Percentiles rank a stretch among this genome's conserved stretches.
phyloP scores from a whole-genome alignment of 2,113 vertebrate species.

The Hepsetus odoe region DNA sequence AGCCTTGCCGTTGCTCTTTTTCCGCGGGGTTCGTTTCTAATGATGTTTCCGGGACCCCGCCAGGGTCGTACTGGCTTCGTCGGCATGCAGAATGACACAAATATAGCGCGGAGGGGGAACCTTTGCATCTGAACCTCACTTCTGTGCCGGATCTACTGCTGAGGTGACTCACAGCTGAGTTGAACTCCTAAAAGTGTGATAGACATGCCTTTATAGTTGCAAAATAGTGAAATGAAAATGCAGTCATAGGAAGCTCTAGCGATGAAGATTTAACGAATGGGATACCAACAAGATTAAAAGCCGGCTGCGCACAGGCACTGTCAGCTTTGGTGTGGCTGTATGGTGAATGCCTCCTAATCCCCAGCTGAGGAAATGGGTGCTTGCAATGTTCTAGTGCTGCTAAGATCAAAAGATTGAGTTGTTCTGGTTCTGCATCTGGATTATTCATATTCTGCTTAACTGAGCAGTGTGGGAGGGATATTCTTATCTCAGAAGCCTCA shows the following conservation, averaged over 20 bases:
- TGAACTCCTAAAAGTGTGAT: slow-evolving; percentile 19
- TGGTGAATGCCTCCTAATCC: slow-evolving; percentile 43
- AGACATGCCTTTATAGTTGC: slow-evolving; percentile 11
- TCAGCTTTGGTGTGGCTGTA: slow-evolving; percentile 9
- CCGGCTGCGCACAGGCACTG: slow-evolving; percentile 25
- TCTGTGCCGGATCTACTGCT: background rate
- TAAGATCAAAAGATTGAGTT: slow-evolving; percentile 50
- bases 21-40: slow-evolving; percentile 16
- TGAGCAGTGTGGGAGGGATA: slow-evolving; percentile 12
- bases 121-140: background rate
- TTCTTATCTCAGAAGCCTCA: slow-evolving; percentile 22
- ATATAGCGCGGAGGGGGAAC: background rate
- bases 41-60: slow-evolving; percentile 2
- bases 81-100: background rate
- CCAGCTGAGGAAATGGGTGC: slow-evolving; percentile 34
- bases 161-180: slow-evolving; percentile 1
- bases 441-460: slow-evolving; percentile 36
- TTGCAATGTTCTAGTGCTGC: slow-evolving; percentile 25
- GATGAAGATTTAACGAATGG: slow-evolving; percentile 29
- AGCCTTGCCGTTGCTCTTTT: background rate
- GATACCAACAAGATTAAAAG: slow-evolving; percentile 41
- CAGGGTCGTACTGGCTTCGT: background rate
- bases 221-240: slow-evolving; percentile 18
- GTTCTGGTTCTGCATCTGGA: slow-evolving; percentile 28
- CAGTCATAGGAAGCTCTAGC: background rate